phyloP scores from a whole-genome alignment of 2,797 vertebrate species.

The Sebastes hubbsi region DNA sequence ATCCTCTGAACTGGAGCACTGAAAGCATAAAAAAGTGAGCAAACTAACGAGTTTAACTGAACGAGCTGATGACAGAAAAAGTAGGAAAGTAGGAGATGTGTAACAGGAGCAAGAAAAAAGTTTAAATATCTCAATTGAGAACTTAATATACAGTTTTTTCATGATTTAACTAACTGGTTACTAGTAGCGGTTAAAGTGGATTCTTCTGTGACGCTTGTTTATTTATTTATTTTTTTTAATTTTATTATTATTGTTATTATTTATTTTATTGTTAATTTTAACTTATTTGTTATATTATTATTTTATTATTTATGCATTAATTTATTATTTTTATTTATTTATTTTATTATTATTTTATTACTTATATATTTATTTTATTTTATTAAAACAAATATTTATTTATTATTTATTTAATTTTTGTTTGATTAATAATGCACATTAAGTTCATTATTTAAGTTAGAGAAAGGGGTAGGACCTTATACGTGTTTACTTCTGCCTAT shows the following conservation, averaged over 20 bases:
- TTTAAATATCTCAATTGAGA: not conserved
- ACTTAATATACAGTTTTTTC: not conserved
- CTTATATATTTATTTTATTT: not conserved
- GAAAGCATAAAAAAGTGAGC: not conserved
- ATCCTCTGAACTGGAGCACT: not conserved
- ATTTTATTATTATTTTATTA: not conserved
- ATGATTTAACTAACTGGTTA: accelerated
- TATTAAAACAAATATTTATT: too few relatives aligned
- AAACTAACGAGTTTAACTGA: not conserved
- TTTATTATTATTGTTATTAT: not conserved
- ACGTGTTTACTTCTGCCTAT: not conserved
- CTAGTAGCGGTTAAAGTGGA: not conserved
- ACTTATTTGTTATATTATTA: too few relatives aligned
- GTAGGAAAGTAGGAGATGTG: not conserved
- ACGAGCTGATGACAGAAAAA: not conserved
- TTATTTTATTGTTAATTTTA: too few relatives aligned
- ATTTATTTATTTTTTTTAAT: too few relatives aligned
- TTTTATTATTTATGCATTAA: too few relatives aligned
- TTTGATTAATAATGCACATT: not conserved
- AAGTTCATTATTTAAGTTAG: not conserved
- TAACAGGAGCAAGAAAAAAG: not conserved
- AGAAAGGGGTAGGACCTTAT: not conserved
- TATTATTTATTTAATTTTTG: accelerated
- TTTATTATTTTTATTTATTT: not conserved
- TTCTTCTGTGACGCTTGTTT: not conserved